Percentiles rank a stretch among this genome's conserved stretches.
These are phyloP conservation scores for Clitarchus hookeri DNA, from an alignment of 2,888 invertebrate genomes.

Conservation along the genomic window DNA sequence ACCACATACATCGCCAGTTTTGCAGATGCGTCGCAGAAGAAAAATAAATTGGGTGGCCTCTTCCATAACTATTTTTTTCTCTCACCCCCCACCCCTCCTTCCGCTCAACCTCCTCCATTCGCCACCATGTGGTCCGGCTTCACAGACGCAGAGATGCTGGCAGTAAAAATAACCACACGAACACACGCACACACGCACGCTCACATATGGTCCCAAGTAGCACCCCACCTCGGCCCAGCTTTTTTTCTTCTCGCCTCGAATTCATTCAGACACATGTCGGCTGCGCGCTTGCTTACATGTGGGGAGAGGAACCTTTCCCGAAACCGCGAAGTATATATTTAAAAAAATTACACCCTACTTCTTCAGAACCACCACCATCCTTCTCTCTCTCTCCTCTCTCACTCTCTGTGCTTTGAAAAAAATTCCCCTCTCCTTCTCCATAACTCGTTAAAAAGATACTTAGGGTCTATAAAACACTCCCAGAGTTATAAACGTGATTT, in stretches of 20 bases:
- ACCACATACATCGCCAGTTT: not conserved
- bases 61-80: constrained; percentile 25
- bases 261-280: constrained; percentile 22
- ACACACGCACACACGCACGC: constrained; percentile 18
- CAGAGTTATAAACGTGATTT: constrained; percentile 3
- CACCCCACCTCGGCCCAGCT: not conserved
- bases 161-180: constrained; percentile 26
- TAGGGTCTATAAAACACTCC: not conserved
- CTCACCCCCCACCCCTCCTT: not conserved
- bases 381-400: too few species aligned
- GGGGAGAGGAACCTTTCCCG: constrained; percentile 18
- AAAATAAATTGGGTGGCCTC: not conserved
- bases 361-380: not conserved
- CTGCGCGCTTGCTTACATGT: constrained; percentile 24
- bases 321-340: constrained; percentile 22
- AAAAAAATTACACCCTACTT: not conserved
- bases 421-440: not conserved
- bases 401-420: not conserved
- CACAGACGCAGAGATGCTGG: constrained; percentile 11
- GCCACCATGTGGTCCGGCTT: constrained; percentile 19
- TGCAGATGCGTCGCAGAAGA: not conserved
- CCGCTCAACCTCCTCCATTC: not conserved
- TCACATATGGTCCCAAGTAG: constrained; percentile 23
- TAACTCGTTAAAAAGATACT: constrained; percentile 7
- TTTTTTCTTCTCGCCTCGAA: constrained; percentile 15